A percentile compares a stretch with the other conserved stretches of the same genome.
These are phyloP conservation scores for Hanleya hanleyi DNA, from an alignment of 2,888 invertebrate species.

Conservation along the genomic window DNA sequence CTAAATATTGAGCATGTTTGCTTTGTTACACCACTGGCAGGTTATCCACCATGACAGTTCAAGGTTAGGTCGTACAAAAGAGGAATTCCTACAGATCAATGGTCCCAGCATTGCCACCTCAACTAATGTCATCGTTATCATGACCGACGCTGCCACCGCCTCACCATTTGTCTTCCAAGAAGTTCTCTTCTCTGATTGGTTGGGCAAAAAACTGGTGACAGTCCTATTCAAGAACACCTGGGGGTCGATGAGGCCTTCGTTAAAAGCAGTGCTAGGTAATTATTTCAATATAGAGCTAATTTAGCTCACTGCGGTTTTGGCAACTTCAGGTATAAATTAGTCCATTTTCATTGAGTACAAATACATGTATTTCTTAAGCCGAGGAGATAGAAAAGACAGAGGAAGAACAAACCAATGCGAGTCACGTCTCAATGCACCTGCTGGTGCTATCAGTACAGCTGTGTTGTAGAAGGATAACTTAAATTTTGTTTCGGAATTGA, in stretches of 20 bases:
- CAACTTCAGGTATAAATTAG: not conserved
- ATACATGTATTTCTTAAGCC: not conserved
- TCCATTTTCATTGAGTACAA: not conserved
- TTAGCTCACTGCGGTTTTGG: not conserved
- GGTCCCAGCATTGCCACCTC: constrained; percentile 65
- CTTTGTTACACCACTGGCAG: too few relatives aligned
- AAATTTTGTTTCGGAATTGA: too few relatives aligned
- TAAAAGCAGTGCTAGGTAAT: constrained; percentile 70
- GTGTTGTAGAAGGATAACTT: too few relatives aligned
- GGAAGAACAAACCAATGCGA: too few relatives aligned
- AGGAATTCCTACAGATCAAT: constrained; percentile 69
- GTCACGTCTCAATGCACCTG: too few relatives aligned
- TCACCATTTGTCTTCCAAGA: constrained; percentile 72
- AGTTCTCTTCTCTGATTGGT: constrained; percentile 70
- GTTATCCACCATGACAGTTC: constrained; percentile 67
- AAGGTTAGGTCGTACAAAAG: constrained; percentile 68
- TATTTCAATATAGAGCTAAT: not conserved
- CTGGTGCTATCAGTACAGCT: too few relatives aligned
- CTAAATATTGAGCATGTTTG: too few relatives aligned
- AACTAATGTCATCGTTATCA: constrained; percentile 63
- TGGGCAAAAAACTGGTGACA: constrained; percentile 69
- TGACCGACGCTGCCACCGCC: constrained; percentile 62
- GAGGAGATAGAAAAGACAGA: not conserved
- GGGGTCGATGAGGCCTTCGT: constrained; percentile 55
- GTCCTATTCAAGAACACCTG: constrained; percentile 70